Evolutionary conservation across 2,113 vertebrate species (phyloP), one percentile per base, ranked within the genome.

Genomic region (Telmatochromis sp.): DNA sequence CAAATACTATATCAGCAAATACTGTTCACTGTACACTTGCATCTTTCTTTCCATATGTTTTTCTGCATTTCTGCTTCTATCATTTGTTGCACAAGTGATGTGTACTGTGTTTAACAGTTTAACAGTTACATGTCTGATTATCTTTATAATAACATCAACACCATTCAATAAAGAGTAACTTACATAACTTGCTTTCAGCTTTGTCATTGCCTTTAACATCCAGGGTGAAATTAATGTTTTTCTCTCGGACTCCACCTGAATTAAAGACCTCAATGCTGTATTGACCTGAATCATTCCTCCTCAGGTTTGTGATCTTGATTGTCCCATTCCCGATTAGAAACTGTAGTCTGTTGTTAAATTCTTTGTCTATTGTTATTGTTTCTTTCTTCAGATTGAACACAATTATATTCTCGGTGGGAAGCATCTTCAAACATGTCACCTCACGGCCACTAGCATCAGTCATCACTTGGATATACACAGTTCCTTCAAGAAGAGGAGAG

Each of bases 121-220:
- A 51, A n/a, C 17, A 51, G 50, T 51, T 51, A 51, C 50, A 2
- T 9, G 17, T 35, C 58, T 35, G 15, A 21, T 23, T 37, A 37
- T 55, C 50, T 53, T 33, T 23, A 23, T 57, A 15, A 58, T 26
- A 15, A 1, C 10, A 42, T 7, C 14, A 23, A 63, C 9, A 6
- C 17, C 3, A 33, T 54, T 7, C 19, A 12, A 9, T 21, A n/a
- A 51, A 57, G 6, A 47, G 21, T 21, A 4, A n/a, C 37, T 19
- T 45, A 12, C 19, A 31, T 51, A 42, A 7, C n/a, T 7, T 57
- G 23, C 55, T 57, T 10, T 42, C 53, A 58, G 5, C 91, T 89
- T 91, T 84, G 63, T 90, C 89, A 83, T 91, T 90, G 80, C 89
- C 93, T 93, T 92, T 47, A 28, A 95, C 82, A 35, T 89, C 58